phyloP scores from a whole-genome alignment of 1,140 invertebrate genomes.

The Phymastichus coffea region DNA sequence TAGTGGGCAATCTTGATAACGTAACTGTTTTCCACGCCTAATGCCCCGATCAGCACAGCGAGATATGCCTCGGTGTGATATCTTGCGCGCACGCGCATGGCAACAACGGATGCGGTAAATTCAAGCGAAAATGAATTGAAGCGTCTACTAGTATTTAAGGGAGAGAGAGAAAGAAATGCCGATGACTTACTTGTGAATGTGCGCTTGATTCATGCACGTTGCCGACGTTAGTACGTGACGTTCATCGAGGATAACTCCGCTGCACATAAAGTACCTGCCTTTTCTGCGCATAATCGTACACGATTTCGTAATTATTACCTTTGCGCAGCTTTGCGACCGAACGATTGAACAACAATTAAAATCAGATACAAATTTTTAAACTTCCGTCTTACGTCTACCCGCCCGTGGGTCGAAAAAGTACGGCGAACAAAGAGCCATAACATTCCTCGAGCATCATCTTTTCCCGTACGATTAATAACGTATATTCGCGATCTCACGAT shows the following conservation, averaged over 20 bases:
- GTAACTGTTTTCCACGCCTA: constrained; percentile 17
- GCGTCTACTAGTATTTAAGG: neutral
- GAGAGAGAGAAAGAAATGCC: constrained; percentile 1
- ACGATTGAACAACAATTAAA: no score
- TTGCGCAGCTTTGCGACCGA: no score
- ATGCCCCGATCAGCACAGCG: constrained; percentile 30
- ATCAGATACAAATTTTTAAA: no score
- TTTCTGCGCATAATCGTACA: constrained; percentile 31
- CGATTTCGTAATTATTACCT: no score
- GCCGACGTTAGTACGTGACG: constrained; percentile 33
- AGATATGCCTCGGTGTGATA: constrained; percentile 29
- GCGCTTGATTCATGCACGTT: constrained; percentile 33
- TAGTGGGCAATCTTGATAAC: constrained; percentile 32
- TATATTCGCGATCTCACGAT: no score
- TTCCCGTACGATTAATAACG: no score
- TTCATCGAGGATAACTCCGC: constrained; percentile 27
- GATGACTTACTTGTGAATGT: constrained; percentile 33
- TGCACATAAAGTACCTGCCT: constrained; percentile 35
- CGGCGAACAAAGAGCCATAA: no score
- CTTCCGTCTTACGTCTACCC: no score
- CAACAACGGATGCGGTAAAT: neutral
- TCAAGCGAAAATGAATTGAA: neutral
- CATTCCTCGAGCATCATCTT: neutral
- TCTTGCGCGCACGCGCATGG: no score
- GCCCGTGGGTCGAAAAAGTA: no score